phyloP scores from a whole-genome alignment of 1,140 invertebrate species.

The Andrena cerasifolii region DNA sequence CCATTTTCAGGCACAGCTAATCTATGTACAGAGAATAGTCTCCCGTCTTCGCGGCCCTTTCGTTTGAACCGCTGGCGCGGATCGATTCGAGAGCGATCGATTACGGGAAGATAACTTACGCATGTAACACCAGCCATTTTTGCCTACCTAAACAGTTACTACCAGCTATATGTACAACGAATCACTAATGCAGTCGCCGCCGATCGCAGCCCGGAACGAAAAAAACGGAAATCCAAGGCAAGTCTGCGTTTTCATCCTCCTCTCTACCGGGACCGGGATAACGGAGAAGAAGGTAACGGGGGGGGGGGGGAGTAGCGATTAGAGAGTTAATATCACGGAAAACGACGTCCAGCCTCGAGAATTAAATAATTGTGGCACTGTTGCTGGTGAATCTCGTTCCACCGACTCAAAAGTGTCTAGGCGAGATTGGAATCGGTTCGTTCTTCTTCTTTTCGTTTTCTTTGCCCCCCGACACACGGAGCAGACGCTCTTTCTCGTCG shows the following conservation, averaged over 20 bases:
- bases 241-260: not conserved
- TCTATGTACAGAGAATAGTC: conserved; percentile 26
- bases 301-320: conserved; percentile 18
- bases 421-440: conserved; percentile 14
- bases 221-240: conserved; percentile 19
- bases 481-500: no score
- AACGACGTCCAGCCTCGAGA: conserved; percentile 41
- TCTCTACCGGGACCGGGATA: no score
- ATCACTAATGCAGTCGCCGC: conserved; percentile 69
- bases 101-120: conserved; percentile 45
- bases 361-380: conserved; percentile 48
- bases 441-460: no score
- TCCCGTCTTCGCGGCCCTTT: not conserved
- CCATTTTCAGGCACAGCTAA: conserved; percentile 47
- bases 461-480: no score
- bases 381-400: conserved; percentile 25
- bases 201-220: conserved; percentile 67
- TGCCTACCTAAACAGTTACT: conserved; percentile 78
- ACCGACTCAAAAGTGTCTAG: conserved; percentile 19
- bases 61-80: conserved; percentile 23
- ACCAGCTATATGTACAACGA: conserved; percentile 77
- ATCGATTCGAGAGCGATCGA: conserved; percentile 47
- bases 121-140: conserved; percentile 76
- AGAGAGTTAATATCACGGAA: conserved; percentile 41
- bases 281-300: conserved; percentile 15